phyloP scores from a whole-genome alignment of 2,888 invertebrate species.

The Alloscopus bannaensis region DNA sequence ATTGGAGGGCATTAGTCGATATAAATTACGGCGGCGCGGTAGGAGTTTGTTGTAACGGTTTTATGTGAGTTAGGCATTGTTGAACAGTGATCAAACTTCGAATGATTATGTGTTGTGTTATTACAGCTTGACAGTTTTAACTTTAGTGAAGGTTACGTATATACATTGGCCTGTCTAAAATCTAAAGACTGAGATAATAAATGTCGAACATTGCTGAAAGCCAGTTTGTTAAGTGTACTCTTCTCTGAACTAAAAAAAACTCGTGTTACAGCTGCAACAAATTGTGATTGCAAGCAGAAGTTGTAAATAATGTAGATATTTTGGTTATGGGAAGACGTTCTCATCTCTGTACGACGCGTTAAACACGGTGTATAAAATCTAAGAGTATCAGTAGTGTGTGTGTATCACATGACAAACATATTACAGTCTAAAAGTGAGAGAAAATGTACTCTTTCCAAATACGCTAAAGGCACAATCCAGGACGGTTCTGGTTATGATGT shows the following conservation, averaged over 20 bases:
- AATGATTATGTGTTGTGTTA: neutral
- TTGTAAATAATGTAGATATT: neutral
- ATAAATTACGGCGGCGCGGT: neutral
- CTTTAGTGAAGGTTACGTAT: neutral
- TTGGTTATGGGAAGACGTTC: slow-evolving; percentile 46
- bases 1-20: neutral
- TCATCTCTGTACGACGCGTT: slow-evolving; percentile 20
- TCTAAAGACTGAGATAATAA: neutral
- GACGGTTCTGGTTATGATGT: slow-evolving; percentile 61
- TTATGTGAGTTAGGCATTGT: neutral
- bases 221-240: no score
- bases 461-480: slow-evolving; percentile 60
- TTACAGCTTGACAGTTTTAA: neutral
- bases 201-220: no score
- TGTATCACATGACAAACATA: slow-evolving; percentile 62
- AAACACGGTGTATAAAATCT: slow-evolving; percentile 23
- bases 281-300: neutral
- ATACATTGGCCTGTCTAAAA: neutral
- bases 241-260: neutral
- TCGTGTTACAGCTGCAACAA: neutral
- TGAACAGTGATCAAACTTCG: neutral
- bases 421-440: slow-evolving; percentile 64
- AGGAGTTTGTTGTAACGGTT: neutral
- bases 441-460: slow-evolving; percentile 37
- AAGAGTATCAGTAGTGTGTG: slow-evolving; percentile 45